Percentiles rank a stretch among this genome's conserved stretches.
These are phyloP conservation scores for Sebastes miniatus DNA, from an alignment of 2,797 vertebrate genomes.

Conservation along the genomic window DNA sequence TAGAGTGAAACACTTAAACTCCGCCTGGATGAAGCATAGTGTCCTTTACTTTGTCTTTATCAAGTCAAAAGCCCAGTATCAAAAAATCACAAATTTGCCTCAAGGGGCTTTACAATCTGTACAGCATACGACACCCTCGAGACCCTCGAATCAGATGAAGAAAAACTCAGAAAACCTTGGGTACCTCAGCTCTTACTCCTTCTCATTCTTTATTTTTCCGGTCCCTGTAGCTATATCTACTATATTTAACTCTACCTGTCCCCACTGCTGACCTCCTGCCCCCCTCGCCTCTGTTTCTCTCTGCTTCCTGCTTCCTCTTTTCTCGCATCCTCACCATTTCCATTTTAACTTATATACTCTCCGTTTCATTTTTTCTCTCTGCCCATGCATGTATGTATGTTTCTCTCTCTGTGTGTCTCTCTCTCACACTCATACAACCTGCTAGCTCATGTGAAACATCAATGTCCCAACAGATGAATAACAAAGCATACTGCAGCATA, in stretches of 20 bases:
- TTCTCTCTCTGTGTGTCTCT: background rate
- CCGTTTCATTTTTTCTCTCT: background rate
- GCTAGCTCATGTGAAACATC: conserved; percentile 64
- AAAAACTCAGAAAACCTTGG: background rate
- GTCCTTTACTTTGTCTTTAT: background rate
- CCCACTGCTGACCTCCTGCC: background rate
- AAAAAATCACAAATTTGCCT: too few relatives aligned
- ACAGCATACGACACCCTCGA: background rate
- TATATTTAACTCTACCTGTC: background rate
- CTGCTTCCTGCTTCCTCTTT: conserved; percentile 22
- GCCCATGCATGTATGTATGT: background rate
- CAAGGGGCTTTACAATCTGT: too few relatives aligned
- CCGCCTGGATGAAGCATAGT: background rate
- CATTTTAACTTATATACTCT: conserved; percentile 15
- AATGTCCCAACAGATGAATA: conserved; percentile 67
- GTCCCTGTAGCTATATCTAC: background rate
- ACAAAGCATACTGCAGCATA: conserved; percentile 63
- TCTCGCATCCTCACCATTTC: background rate
- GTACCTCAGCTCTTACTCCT: background rate
- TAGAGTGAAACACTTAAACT: background rate
- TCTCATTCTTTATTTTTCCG: background rate
- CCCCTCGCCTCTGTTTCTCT: background rate
- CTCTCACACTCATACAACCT: conserved; percentile 19
- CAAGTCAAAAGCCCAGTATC: background rate
- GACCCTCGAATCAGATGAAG: background rate